Base-by-base conservation (phyloP, 2,888 invertebrate genomes). In the Drosophila nr. fundita region DNA sequence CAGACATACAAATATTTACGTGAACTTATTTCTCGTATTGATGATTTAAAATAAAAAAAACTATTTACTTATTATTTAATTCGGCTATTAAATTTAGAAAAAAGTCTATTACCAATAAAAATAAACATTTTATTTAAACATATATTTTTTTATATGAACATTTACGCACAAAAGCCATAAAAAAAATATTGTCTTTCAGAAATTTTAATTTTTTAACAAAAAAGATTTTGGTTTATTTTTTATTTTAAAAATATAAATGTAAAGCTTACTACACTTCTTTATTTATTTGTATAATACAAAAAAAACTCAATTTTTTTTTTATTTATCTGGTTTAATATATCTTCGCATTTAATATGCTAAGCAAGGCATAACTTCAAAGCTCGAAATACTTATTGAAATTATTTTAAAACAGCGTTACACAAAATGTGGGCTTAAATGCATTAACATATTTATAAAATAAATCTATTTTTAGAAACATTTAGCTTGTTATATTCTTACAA, bases 141-240 rank as follows among this genome's bases (percentile, higher is more conserved):
- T 18, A 18, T 18, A 36, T 27, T 36, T 54, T 27, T 7, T 11
- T 11, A 36, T 4, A 27, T 11, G 11, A 6, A 18, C 4, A 15
- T 5, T 24, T 24, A 6, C 34, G 1, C 11, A 27, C 1, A 27
- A 54, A n/a, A 11, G 0, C 2, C 1, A 18, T 18, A 13, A 1
- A 4, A 1, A 4, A 54, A 54, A 11, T 36, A 2, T 27, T 27
- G 0, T 24, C 4, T 13, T 11, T 4, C 0, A 1, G 1, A 11
- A 4, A 27, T 0, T n/a, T 11, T 0, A 13, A n/a, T 0, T 11
- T 24, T 4, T 13, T 11, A 13, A n/a, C 1, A 0, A 0, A 36
- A 36, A 36, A n/a, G 24, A 36, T 54, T 54, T 32, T 10, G 1
- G 8, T 21, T 32, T 29, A 52, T 8, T 52, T 8, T 52, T 15